These are phyloP conservation scores for Cotesia typhae DNA, from an alignment of 1,140 invertebrate genomes.

Conservation along the genomic window DNA sequence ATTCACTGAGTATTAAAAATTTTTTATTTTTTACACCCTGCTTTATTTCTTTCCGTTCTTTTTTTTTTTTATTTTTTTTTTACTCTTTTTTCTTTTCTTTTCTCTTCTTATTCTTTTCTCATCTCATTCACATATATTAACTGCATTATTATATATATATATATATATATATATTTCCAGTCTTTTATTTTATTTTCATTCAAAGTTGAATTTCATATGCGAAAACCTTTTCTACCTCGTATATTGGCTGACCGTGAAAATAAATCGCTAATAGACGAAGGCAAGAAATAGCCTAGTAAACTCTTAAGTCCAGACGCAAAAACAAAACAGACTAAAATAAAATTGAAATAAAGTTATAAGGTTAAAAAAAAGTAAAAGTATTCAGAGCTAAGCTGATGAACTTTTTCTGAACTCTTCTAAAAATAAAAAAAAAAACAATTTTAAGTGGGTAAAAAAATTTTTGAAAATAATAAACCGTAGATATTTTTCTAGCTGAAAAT, in stretches of 20 bases:
- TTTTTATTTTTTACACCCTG: background rate
- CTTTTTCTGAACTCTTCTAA: background rate
- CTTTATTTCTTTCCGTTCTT: slow-evolving; percentile 35
- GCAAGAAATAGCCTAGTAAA: slow-evolving; percentile 6
- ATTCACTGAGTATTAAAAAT: slow-evolving; percentile 17
- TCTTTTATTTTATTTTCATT: slow-evolving; percentile 39
- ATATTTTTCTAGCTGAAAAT: slow-evolving; percentile 14
- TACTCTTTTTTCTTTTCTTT: slow-evolving; percentile 29
- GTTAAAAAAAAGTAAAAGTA: background rate
- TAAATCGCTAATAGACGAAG: slow-evolving; percentile 9
- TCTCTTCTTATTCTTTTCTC: slow-evolving; percentile 35
- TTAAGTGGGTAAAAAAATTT: slow-evolving; percentile 5
- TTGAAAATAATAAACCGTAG: background rate
- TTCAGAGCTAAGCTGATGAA: slow-evolving; percentile 1
- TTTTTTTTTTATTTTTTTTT: background rate
- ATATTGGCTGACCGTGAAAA: slow-evolving; percentile 35
- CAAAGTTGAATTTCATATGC: slow-evolving; percentile 30
- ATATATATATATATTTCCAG: no score
- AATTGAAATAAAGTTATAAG: slow-evolving; percentile 11
- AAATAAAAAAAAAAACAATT: background rate
- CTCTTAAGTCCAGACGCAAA: slow-evolving; percentile 12
- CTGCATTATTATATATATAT: no score
- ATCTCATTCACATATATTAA: no score
- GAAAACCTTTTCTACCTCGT: no score
- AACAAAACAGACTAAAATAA: slow-evolving; percentile 13